Evolutionary conservation across 2,113 vertebrate genomes (phyloP), one percentile per base, ranked within the genome.

Genomic region (Grallaria varia): DNA sequence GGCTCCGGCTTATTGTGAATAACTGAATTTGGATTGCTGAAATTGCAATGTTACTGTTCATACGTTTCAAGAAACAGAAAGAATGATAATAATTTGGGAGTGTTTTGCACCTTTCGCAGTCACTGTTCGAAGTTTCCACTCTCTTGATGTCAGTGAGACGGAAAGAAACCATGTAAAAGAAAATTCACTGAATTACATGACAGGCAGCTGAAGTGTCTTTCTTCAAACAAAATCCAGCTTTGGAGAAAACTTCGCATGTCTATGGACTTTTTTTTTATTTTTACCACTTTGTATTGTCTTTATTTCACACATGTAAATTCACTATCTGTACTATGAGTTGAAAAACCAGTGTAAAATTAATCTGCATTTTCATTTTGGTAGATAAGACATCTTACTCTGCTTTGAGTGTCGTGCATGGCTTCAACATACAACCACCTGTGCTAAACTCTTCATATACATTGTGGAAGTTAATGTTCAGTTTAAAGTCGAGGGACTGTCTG

Each of bases 361-460:
- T 58, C 17, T 66, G 16, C 28, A 15, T 31, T 87, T 91, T 78
- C 13, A 12, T 72, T 84, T 90, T 42, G 37, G 8, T 55, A 44
- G 14, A 14, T 10, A 33, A 64, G 13, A 14, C 22, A 37, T 11
- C 44, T 28, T 81, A 33, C 7, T 74, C 13, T 4, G 2, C 30
- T 90, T 45, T 14, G 25, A 35, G 8, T 50, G 14, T 42, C 60
- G 5, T 20, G 23, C 17, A 24, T 52, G 40, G 30, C 39, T 86
- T 73, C 50, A 60, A 39, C n/a, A 16, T 20, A 12, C 12, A 55
- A 6, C 18, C 35, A 10, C 50, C 7, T 62, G 22, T 35, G 15
- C 5, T 12, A 37, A 71, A 13, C 15, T 49, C 39, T 45, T 52
- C 1, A 0, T 45, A 15, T 23, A 4, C 16, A 4, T 4, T 8